A percentile compares a stretch with the other conserved stretches of the same genome.
These are phyloP conservation scores for Scolopax mira DNA, from an alignment of 2,113 vertebrate genomes.

Conservation along the genomic window DNA sequence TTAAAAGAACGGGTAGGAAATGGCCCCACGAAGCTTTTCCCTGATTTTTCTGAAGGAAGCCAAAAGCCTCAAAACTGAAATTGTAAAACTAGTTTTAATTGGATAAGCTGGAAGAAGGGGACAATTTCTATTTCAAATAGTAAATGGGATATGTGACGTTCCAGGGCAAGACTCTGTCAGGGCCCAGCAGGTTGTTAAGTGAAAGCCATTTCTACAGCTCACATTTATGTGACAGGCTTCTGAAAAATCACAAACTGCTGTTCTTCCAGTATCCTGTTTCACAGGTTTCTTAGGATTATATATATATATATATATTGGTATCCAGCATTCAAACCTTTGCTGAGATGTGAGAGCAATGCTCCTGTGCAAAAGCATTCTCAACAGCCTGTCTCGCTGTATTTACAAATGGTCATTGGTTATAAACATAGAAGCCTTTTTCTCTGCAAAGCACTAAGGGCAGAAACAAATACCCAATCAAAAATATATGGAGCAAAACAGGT, in stretches of 20 bases:
- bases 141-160: background rate
- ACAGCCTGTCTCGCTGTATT: background rate
- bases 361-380: background rate
- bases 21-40: background rate
- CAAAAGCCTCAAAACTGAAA: background rate
- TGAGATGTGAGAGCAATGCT: background rate
- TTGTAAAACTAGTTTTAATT: background rate
- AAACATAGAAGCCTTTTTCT: background rate
- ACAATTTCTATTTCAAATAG: background rate
- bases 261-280: background rate
- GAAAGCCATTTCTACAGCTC: background rate
- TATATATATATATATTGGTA: accelerated
- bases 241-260: background rate
- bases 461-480: background rate
- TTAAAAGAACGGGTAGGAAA: background rate
- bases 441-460: background rate
- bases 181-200: background rate
- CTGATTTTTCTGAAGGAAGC: background rate
- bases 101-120: background rate
- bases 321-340: background rate
- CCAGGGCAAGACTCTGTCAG: background rate
- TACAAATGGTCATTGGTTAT: background rate
- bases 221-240: background rate
- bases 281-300: background rate
- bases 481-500: background rate